A percentile compares a stretch with the other conserved stretches of the same genome.
Evolutionary conservation across 1,140 invertebrate species (phyloP).

Genomic region (Pissodes strobi): DNA sequence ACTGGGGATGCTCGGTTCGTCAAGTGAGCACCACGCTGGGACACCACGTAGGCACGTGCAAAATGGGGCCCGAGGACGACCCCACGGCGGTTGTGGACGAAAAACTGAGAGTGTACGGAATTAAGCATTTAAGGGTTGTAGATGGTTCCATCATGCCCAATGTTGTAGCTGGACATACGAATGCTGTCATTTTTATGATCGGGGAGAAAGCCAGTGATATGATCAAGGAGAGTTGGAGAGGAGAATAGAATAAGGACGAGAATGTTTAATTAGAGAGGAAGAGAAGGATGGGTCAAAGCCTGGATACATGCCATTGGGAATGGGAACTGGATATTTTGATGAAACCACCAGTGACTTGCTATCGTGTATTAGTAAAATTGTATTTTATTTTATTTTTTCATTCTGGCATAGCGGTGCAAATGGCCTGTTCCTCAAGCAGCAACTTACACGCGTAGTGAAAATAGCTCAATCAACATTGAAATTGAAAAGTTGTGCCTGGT

Average conservation of each 20-base stretch:
- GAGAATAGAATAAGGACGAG: not conserved
- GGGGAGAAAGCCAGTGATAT: conserved; percentile 69
- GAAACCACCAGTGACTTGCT: too few relatives aligned
- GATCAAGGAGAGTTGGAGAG: conserved; percentile 52
- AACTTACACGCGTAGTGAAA: too few relatives aligned
- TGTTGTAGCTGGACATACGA: conserved; percentile 67
- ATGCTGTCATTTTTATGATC: conserved; percentile 68
- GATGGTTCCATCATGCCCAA: conserved; percentile 70
- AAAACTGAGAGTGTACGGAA: conserved; percentile 58
- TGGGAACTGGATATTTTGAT: too few relatives aligned
- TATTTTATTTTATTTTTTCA: too few relatives aligned
- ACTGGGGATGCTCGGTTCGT: conserved; percentile 54
- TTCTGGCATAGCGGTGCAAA: too few relatives aligned
- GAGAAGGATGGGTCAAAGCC: too few relatives aligned
- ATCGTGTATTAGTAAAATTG: too few relatives aligned
- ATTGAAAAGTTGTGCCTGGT: too few relatives aligned
- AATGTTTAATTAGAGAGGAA: too few relatives aligned
- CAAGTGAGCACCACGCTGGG: conserved; percentile 58
- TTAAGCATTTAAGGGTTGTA: conserved; percentile 62
- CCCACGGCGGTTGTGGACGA: conserved; percentile 65
- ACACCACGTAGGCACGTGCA: conserved; percentile 63
- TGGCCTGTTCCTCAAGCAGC: too few relatives aligned
- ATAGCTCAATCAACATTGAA: too few relatives aligned
- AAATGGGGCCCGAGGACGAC: conserved; percentile 67
- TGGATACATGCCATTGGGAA: too few relatives aligned